Base-by-base conservation (phyloP, 2,888 invertebrate genomes). In the Nymphalis urticae region DNA sequence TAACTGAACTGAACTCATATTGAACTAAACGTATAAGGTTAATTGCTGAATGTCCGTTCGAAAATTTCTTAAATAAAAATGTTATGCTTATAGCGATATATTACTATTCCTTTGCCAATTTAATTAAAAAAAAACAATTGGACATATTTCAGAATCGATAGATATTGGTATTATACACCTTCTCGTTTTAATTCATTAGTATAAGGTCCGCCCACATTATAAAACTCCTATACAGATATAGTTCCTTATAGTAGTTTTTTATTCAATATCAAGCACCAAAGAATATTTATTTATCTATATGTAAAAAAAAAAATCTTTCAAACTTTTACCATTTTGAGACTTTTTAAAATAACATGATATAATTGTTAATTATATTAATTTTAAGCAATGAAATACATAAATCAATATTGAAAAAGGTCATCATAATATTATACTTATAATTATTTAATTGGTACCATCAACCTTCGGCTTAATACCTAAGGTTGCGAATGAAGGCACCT, bases 391-490 rank as follows among this genome's bases (percentile, higher is more conserved):
- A 9, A n/a, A 50, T n/a, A n/a, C 7, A 58, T 17, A 60, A 50
- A 48, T 9, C 19, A 17, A 48, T 58, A 19, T 60, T 64, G 56
- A 17, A 58, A 60, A 65, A 13, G 9, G 32, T 42, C 42, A 42
- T 42, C n/a, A 54, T 24, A 62, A 62, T 42, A 47, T 17, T 21
- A 36, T 8, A 36, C 32, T 56, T 60, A 27, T 66, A 54, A 61
- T 61, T 61, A 36, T 62, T 32, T n/a, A 56, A 62, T 48, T 21
- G 32, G 17, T 62, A 62, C 61, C 60, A 36, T 56, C 50, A 67
- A 67, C 69, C 69, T 69, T 67, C 64, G 48, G 48, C 24, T 47
- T 48, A 48, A 64, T 42, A 58, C n/a, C 54, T 64, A 65, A 71
- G 66, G 65, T 69, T 66, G 21, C 42, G 58, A 58, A 21, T 50